These are phyloP conservation scores for Drosophila kikkawai DNA, from an alignment of 1,140 invertebrate species.

Conservation along the genomic window DNA sequence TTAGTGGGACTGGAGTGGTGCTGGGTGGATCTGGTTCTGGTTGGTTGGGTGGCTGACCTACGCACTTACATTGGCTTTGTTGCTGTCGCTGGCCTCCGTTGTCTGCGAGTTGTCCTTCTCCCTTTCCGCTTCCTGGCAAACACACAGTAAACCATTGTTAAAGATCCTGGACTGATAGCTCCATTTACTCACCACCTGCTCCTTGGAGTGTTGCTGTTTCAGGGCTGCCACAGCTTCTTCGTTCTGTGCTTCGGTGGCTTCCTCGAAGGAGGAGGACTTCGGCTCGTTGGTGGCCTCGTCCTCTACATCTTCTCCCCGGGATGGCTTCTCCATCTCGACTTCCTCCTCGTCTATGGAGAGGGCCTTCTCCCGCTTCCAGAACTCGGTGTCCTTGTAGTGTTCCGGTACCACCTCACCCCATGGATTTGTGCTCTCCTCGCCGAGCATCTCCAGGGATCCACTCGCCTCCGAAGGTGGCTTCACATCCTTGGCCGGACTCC, in stretches of 20 bases:
- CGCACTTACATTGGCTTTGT: constrained; percentile 75
- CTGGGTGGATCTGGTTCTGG: not conserved
- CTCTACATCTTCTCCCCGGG: constrained; percentile 46
- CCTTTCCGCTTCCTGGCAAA: constrained; percentile 9
- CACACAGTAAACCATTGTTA: constrained; percentile 4
- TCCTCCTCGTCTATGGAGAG: constrained; percentile 82
- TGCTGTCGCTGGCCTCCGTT: constrained; percentile 51
- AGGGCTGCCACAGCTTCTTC: constrained; percentile 62
- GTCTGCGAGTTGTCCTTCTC: constrained; percentile 31
- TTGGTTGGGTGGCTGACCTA: constrained; percentile 20
- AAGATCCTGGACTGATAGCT: not conserved
- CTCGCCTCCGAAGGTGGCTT: constrained; percentile 29
- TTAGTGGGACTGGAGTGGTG: not conserved
- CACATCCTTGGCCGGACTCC: constrained; percentile 76
- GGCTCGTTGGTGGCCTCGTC: constrained; percentile 55
- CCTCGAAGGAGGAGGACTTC: constrained; percentile 73
- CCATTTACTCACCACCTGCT: constrained; percentile 61
- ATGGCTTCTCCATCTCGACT: constrained; percentile 52
- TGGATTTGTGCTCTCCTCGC: constrained; percentile 75
- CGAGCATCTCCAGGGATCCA: constrained; percentile 73
- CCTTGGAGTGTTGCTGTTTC: constrained; percentile 56
- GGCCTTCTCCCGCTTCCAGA: constrained; percentile 82
- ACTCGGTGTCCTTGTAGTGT: constrained; percentile 83
- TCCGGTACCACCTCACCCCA: constrained; percentile 80
- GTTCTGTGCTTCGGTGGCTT: constrained; percentile 74